Evolutionary conservation across 1,140 invertebrate species (phyloP), one percentile per base, ranked within the genome.

Genomic region (Drosophila asahinai): DNA sequence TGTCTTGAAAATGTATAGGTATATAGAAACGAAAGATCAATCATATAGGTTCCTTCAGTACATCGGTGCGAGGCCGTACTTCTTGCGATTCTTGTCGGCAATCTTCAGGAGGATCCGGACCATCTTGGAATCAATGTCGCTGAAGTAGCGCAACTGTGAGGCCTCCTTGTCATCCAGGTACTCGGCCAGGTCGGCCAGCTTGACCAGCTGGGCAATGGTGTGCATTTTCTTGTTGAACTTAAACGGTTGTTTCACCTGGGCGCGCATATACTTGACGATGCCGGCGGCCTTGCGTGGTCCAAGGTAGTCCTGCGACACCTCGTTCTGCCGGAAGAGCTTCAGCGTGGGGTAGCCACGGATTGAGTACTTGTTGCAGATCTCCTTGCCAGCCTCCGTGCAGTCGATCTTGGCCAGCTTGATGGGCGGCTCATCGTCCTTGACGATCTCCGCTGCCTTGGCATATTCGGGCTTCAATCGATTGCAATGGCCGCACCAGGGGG

Each of bases 401-500:
- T 99, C 99, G 52, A 99, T 86, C 94, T 99, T 99, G 27, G 96
- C 97, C 54, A 99, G 94, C 57, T 95, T 94, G 40, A 99, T 97
- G 57, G 98, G 96, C 40, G 98, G 97, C 93, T 99, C 98, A 92
- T 98, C 96, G 70, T 94, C 94, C 84, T 97, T 96, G 5, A 99
- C 93, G 65, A 96, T 86, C 84, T 96, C 96, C 19, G 98, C 98
- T 64, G 99, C 99, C 93, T 97, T 97, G 47, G 98, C 98, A 93
- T 97, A 99, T 94, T 99, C 98, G 11, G 99, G 99, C 83, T 99
- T 99, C 71, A 99, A 93, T 93, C 96, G 95, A 93, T 99, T 99
- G 94, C 99, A 99, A 94, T 99, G 99, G 30, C 97, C 98, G 94
- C 98, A 99, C 98, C 99, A 99, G 71, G 98, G 99, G 77, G 99